phyloP scores from a whole-genome alignment of 2,888 invertebrate genomes.

The Orthosia gracilis region DNA sequence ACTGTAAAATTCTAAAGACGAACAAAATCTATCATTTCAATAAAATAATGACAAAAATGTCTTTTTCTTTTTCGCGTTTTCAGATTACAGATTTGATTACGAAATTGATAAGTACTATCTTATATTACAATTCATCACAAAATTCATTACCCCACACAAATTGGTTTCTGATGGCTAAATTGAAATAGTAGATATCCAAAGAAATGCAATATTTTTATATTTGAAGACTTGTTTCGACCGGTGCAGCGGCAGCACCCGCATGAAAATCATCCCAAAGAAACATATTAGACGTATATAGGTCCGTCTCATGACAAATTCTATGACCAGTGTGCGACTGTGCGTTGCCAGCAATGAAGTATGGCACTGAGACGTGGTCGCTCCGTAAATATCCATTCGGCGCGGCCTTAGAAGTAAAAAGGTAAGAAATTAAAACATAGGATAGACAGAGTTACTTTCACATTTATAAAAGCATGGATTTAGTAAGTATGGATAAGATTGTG shows the following conservation, averaged over 20 bases:
- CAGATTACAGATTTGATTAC: slow-evolving; percentile 26
- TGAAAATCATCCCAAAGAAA: too few species aligned
- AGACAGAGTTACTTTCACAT: too few species aligned
- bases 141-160: slow-evolving; percentile 43
- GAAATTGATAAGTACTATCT: slow-evolving; percentile 35
- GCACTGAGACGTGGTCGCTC: too few species aligned
- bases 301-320: too few species aligned
- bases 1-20: neutral
- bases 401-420: too few species aligned
- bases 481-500: neutral
- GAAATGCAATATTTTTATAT: slow-evolving; percentile 23
- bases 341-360: too few species aligned
- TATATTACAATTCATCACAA: slow-evolving; percentile 31
- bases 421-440: too few species aligned
- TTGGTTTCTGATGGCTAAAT: slow-evolving; percentile 29
- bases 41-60: neutral
- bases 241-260: too few species aligned
- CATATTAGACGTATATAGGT: too few species aligned
- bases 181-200: slow-evolving; percentile 21
- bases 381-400: too few species aligned
- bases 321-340: too few species aligned
- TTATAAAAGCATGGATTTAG: too few species aligned
- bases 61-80: slow-evolving; percentile 12
- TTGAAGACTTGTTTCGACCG: neutral
- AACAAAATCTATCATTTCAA: neutral